Evolutionary conservation across 2,113 vertebrate genomes (phyloP).

Genomic region (Zootoca vivipara): DNA sequence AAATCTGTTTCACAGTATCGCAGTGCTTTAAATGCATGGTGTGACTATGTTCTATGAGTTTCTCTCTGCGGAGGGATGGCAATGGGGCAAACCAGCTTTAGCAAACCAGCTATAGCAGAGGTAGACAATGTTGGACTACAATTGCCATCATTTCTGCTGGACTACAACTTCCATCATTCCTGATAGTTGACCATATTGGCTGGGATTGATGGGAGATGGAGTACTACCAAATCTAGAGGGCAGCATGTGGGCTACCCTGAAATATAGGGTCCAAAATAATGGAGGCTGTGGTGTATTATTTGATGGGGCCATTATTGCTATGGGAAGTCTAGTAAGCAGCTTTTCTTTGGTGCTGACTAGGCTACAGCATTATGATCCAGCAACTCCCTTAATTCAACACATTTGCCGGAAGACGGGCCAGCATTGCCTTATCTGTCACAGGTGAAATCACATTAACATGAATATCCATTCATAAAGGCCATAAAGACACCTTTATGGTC

Average conservation of each 20-base stretch:
- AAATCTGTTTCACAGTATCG: neutral
- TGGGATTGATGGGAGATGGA: too few relatives aligned
- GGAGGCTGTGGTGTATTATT: neutral
- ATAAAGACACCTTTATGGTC: slow-evolving; percentile 32
- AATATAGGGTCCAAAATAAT: neutral
- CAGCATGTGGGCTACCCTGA: neutral
- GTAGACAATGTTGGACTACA: too few relatives aligned
- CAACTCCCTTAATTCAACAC: neutral
- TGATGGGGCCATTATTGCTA: neutral
- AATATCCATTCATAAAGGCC: slow-evolving; percentile 35
- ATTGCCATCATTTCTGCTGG: too few relatives aligned
- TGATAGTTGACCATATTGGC: too few relatives aligned
- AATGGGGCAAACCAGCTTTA: neutral
- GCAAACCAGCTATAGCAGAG: neutral
- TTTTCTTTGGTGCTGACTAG: neutral
- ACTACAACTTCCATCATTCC: too few relatives aligned
- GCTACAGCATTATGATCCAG: neutral
- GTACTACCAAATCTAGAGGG: too few relatives aligned
- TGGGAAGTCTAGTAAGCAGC: neutral
- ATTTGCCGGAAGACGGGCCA: neutral
- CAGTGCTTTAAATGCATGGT: too few relatives aligned
- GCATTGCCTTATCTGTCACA: slow-evolving; percentile 18
- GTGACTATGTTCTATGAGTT: neutral
- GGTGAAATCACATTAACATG: slow-evolving; percentile 42
- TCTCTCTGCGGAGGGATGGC: neutral